phyloP scores from a whole-genome alignment of 2,797 vertebrate species.

The Lutjanus argentimaculatus region DNA sequence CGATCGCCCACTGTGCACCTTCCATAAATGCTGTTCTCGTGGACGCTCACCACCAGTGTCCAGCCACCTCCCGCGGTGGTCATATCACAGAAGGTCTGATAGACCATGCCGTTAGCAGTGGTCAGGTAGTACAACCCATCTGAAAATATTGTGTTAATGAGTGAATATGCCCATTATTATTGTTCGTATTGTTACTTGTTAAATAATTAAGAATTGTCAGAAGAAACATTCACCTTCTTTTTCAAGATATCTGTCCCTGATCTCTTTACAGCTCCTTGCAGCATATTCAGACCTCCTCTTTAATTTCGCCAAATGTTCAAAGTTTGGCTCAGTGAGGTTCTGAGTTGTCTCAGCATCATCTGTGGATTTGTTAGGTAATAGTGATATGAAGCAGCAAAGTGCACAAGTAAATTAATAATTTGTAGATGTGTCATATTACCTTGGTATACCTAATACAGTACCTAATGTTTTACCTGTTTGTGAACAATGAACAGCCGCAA shows the following conservation, averaged over 20 bases:
- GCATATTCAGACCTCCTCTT: slow-evolving; percentile 11
- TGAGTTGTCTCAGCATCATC: not conserved
- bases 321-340: not conserved
- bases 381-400: no score
- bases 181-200: no score
- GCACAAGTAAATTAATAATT: no score
- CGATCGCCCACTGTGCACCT: slow-evolving; percentile 71
- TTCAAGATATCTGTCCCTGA: slow-evolving; percentile 14
- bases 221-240: slow-evolving; percentile 11
- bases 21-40: slow-evolving; percentile 79
- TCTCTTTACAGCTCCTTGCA: slow-evolving; percentile 45
- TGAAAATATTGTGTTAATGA: slow-evolving; percentile 16
- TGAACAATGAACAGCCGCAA: not conserved
- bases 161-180: not conserved
- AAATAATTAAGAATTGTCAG: no score
- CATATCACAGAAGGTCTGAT: slow-evolving; percentile 87
- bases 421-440: no score
- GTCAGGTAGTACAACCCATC: slow-evolving; percentile 78
- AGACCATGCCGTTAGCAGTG: slow-evolving; percentile 63
- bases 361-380: no score
- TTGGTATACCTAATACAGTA: no score
- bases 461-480: not conserved
- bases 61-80: slow-evolving; percentile 79
- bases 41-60: slow-evolving; percentile 84
- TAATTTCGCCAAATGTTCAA: slow-evolving; percentile 3